These are phyloP conservation scores for Camponotus pennsylvanicus DNA, from an alignment of 1,140 invertebrate genomes.

Conservation along the genomic window DNA sequence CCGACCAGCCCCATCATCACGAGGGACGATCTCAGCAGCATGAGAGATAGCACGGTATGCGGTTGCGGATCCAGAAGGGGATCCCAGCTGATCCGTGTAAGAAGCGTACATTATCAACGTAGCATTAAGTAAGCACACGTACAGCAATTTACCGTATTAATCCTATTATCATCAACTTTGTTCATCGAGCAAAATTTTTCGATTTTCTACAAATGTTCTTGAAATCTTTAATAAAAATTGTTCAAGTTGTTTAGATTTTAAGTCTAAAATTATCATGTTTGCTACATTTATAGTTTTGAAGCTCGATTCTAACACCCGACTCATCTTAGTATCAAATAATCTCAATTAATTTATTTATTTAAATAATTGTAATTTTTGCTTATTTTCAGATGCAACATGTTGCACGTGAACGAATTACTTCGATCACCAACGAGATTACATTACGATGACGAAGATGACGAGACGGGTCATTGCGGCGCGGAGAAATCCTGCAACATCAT, in stretches of 20 bases:
- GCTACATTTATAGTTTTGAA: background rate
- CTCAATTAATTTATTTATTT: background rate
- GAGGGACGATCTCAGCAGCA: constrained; percentile 56
- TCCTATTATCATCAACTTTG: background rate
- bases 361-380: background rate
- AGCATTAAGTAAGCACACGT: constrained; percentile 48
- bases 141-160: background rate
- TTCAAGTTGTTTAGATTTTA: too few species aligned
- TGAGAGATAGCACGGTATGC: constrained; percentile 48
- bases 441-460: constrained; percentile 5
- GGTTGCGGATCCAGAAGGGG: constrained; percentile 36
- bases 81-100: constrained; percentile 60
- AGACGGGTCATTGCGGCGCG: background rate
- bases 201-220: background rate
- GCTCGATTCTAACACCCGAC: background rate
- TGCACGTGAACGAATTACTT: background rate
- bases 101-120: constrained; percentile 41
- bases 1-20: constrained; percentile 45
- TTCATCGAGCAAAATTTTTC: background rate
- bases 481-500: background rate
- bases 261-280: too few species aligned
- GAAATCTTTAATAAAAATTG: background rate
- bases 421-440: constrained; percentile 20
- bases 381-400: constrained; percentile 26
- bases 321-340: background rate